These are phyloP conservation scores for Xenotilapia caudafasciata DNA, from an alignment of 2,113 vertebrate species.

Conservation along the genomic window DNA sequence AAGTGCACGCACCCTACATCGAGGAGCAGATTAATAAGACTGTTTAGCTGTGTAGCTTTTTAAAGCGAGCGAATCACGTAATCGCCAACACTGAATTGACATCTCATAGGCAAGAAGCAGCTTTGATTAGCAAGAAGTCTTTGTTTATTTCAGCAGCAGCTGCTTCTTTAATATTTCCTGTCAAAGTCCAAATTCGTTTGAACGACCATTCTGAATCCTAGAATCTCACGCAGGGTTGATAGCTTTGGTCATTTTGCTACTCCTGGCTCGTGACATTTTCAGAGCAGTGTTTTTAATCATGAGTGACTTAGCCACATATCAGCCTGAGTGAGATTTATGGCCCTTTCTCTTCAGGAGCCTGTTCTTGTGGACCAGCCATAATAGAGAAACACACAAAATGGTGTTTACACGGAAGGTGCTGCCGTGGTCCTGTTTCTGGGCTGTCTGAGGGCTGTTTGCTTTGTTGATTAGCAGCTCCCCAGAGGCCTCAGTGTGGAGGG, in stretches of 20 bases:
- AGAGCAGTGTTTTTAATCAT: slow-evolving; percentile 39
- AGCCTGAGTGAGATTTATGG: slow-evolving; percentile 50
- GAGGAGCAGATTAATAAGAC: not conserved
- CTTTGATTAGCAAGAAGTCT: not conserved
- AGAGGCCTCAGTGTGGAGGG: not conserved
- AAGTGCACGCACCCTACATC: not conserved
- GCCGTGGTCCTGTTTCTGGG: slow-evolving; percentile 10
- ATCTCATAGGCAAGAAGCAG: not conserved
- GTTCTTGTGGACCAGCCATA: slow-evolving; percentile 5
- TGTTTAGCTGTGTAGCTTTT: not conserved
- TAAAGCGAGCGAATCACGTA: not conserved
- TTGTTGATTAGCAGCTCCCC: slow-evolving; percentile 61
- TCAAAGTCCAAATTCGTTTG: not conserved
- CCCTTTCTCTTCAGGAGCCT: slow-evolving; percentile 11
- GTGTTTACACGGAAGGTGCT: slow-evolving; percentile 54
- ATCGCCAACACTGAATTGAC: not conserved
- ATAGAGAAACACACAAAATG: slow-evolving; percentile 34
- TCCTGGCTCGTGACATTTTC: slow-evolving; percentile 8
- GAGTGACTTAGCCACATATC: slow-evolving; percentile 32
- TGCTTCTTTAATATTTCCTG: not conserved
- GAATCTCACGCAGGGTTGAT: not conserved
- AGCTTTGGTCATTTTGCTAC: not conserved
- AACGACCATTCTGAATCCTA: not conserved
- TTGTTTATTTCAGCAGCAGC: not conserved
- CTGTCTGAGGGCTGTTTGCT: slow-evolving; percentile 39